Evolutionary conservation across 2,888 invertebrate genomes (phyloP).

Genomic region (Cenopis cana): DNA sequence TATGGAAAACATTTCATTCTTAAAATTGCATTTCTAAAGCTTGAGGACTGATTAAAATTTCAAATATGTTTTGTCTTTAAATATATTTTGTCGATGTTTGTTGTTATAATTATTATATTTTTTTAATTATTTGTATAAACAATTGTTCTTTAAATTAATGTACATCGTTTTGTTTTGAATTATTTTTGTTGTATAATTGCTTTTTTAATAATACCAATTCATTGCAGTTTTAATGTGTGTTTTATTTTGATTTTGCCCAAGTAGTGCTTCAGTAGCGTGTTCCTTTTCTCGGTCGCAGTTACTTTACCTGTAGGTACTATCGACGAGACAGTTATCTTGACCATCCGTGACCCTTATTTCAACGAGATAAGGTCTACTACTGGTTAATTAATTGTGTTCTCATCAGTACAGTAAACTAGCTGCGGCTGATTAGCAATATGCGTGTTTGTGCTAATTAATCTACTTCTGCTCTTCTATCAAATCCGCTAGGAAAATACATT

Average conservation of each 20-base stretch:
- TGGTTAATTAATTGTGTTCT: too few species aligned
- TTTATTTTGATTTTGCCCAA: conserved; percentile 79
- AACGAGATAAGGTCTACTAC: too few species aligned
- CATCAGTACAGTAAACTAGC: conserved; percentile 57
- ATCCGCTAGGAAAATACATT: conserved; percentile 4
- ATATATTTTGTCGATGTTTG: conserved; percentile 86
- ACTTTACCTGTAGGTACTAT: too few species aligned
- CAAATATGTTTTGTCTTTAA: conserved; percentile 84
- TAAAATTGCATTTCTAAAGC: conserved; percentile 84
- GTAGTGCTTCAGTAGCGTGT: conserved; percentile 75
- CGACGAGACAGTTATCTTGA: too few species aligned
- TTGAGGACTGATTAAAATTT: conserved; percentile 81
- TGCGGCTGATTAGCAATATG: conserved; percentile 56
- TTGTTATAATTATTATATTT: conserved; percentile 87
- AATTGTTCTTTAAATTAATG: conserved; percentile 91
- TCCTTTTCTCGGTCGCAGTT: conserved; percentile 59
- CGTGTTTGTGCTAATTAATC: conserved; percentile 78
- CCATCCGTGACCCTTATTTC: too few species aligned
- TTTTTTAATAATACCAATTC: conserved; percentile 91
- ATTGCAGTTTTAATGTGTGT: conserved; percentile 88
- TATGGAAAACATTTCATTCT: conserved; percentile 75
- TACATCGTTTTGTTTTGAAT: conserved; percentile 91
- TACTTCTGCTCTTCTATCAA: conserved; percentile 44
- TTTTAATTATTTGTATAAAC: conserved; percentile 89
- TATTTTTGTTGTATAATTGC: conserved; percentile 91